Percentiles rank a stretch among this genome's conserved stretches.
phyloP scores from a whole-genome alignment of 1,140 invertebrate species.

The Cotesia vestalis region DNA sequence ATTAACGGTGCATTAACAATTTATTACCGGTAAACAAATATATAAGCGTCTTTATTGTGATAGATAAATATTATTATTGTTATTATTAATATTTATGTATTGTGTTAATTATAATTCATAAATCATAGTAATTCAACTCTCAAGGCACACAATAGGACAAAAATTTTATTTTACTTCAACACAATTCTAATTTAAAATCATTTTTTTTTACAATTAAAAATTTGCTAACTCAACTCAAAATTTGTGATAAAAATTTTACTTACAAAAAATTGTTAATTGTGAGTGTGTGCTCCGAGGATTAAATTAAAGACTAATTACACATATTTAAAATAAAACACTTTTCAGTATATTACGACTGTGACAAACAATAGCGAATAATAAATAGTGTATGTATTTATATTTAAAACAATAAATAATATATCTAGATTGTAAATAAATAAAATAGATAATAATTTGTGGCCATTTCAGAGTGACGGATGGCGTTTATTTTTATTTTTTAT shows the following conservation, averaged over 20 bases:
- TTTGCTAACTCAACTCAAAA: no score
- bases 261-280: no score
- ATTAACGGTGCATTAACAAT: constrained; percentile 40
- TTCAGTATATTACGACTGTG: background rate
- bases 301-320: no score
- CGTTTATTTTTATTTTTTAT: constrained; percentile 24
- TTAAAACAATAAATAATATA: background rate
- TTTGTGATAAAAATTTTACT: no score
- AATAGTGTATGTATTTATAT: background rate
- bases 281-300: no score
- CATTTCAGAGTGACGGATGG: background rate
- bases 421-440: constrained; percentile 10
- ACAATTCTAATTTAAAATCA: no score
- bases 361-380: no score
- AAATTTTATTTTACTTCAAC: no score
- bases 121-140: no score
- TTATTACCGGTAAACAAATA: constrained; percentile 16
- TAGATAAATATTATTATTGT: constrained; percentile 12
- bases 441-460: background rate
- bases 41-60: constrained; percentile 12
- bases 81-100: background rate
- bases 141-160: no score
- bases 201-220: no score
- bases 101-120: background rate
- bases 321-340: no score